Conservation (phyloP, 2,888 invertebrate genomes). For the Amphipoea lucens region DNA sequence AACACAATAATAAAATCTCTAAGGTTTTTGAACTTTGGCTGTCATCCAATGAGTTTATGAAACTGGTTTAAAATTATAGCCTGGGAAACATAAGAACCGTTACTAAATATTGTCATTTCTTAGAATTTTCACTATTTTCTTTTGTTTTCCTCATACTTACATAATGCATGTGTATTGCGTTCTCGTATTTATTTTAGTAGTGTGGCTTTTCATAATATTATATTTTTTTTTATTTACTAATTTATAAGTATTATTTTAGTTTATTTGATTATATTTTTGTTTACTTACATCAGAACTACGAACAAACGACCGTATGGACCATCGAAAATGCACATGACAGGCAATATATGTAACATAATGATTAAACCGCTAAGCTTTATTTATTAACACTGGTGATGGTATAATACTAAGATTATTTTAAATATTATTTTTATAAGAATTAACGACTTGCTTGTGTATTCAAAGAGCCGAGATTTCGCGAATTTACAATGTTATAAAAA, state of each 20-base stretch:
- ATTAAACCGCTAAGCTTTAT: constrained; percentile 71
- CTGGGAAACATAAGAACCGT: constrained; percentile 32
- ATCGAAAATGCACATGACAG: constrained; percentile 88
- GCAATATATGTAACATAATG: constrained; percentile 65
- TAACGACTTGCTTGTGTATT: constrained; percentile 77
- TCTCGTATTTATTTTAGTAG: constrained; percentile 45
- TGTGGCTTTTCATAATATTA: constrained; percentile 21
- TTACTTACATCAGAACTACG: constrained; percentile 50
- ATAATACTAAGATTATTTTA: constrained; percentile 72
- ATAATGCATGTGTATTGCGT: constrained; percentile 53
- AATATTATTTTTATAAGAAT: constrained; percentile 70
- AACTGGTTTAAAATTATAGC: constrained; percentile 51
- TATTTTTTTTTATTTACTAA: constrained; percentile 21
- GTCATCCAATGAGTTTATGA: constrained; percentile 37
- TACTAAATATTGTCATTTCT: constrained; percentile 43
- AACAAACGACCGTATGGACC: constrained; percentile 83
- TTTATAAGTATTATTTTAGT: constrained; percentile 39
- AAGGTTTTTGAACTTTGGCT: constrained; percentile 65
- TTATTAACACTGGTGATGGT: constrained; percentile 86
- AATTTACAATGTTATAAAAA: constrained; percentile 14
- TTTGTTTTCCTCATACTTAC: constrained; percentile 26
- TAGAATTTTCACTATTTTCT: constrained; percentile 29
- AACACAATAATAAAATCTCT: constrained; percentile 44
- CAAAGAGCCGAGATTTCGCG: constrained; percentile 54
- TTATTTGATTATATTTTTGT: constrained; percentile 32